Conservation (phyloP, 2,113 vertebrate genomes). For the Misgurnus anguillicaudatus region DNA sequence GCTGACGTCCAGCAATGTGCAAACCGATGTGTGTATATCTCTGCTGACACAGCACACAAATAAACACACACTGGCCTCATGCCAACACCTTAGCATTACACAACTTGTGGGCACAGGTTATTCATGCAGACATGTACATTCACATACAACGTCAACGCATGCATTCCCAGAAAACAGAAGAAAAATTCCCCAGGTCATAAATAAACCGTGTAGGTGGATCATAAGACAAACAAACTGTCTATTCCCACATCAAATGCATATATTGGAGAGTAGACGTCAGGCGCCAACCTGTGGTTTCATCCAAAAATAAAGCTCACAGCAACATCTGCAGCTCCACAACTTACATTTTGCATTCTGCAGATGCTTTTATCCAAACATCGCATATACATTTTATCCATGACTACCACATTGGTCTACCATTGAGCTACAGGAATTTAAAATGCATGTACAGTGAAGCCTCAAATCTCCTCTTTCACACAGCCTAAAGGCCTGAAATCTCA, state of each 20-base stretch:
- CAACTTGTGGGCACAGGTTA: constrained; percentile 28
- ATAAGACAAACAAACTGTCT: constrained; percentile 27
- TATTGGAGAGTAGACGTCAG: not conserved
- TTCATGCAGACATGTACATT: constrained; percentile 26
- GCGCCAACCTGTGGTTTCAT: not conserved
- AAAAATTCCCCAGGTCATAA: constrained; percentile 30
- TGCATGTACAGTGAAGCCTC: too few relatives aligned
- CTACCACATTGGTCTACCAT: too few relatives aligned
- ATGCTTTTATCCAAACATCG: too few relatives aligned
- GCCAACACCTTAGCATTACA: constrained; percentile 28
- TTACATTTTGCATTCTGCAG: too few relatives aligned
- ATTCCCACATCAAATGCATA: not conserved
- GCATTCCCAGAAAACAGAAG: constrained; percentile 7
- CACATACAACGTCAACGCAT: constrained; percentile 24
- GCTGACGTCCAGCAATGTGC: not conserved
- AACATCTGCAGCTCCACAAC: too few relatives aligned
- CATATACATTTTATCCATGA: too few relatives aligned
- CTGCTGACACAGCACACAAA: constrained; percentile 19
- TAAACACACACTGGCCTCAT: not conserved
- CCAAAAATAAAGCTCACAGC: not conserved
- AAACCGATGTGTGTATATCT: constrained; percentile 10
- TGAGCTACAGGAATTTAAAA: too few relatives aligned
- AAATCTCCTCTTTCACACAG: too few relatives aligned
- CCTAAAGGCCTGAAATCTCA: not conserved
- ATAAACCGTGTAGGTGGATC: constrained; percentile 27